A percentile compares a stretch with the other conserved stretches of the same genome.
These are phyloP conservation scores for Myrmecobius fasciatus DNA, from an alignment of 2,113 vertebrate species.

Conservation along the genomic window DNA sequence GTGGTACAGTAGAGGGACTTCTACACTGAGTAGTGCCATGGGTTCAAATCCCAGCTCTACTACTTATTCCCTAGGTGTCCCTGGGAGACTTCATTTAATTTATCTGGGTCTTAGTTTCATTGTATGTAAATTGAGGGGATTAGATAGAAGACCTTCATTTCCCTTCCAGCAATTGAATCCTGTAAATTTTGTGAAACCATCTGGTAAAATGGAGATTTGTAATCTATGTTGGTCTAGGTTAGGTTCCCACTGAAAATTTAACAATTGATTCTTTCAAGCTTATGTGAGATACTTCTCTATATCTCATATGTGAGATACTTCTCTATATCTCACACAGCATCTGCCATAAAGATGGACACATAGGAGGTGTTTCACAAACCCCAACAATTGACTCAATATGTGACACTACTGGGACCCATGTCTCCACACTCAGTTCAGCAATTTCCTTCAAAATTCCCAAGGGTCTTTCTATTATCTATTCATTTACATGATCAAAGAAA, in stretches of 20 bases:
- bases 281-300: too few species aligned
- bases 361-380: neutral
- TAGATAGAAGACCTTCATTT: neutral
- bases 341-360: neutral
- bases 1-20: neutral
- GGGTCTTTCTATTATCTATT: too few species aligned
- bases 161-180: neutral
- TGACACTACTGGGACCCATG: neutral
- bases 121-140: neutral
- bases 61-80: neutral
- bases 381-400: neutral
- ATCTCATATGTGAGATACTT: too few species aligned
- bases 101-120: neutral
- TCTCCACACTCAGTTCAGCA: neutral
- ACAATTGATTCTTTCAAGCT: neutral
- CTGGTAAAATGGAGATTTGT: neutral
- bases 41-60: neutral
- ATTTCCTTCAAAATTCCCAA: neutral
- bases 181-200: neutral
- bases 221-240: neutral
- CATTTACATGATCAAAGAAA: constrained; percentile 42
- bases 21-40: neutral
- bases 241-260: neutral
- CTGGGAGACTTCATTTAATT: neutral
- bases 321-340: neutral